Percentiles rank a stretch among this genome's conserved stretches.
Conservation (phyloP, 2,113 vertebrate genomes). For the Triplophysa siluroides region DNA sequence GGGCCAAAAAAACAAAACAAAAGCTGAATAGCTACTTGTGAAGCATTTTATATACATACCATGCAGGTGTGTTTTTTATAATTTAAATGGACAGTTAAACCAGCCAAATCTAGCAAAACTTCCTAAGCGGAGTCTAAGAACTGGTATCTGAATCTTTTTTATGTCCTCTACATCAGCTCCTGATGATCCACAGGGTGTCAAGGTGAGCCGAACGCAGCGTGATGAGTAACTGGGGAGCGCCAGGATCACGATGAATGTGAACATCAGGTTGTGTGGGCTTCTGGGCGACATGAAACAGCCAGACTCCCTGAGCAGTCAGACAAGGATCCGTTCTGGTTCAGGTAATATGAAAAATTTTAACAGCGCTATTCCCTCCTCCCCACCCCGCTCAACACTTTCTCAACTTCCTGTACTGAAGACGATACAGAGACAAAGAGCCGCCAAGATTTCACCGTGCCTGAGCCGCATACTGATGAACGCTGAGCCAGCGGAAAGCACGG, state of each 20-base stretch:
- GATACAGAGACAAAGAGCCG: not conserved
- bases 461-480: constrained; percentile 7
- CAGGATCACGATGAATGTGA: not conserved
- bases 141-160: not conserved
- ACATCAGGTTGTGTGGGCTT: not conserved
- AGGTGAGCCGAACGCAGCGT: not conserved
- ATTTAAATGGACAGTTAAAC: too few species aligned
- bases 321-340: not conserved
- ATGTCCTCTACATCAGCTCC: not conserved
- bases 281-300: not conserved
- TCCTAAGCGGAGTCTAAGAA: too few species aligned
- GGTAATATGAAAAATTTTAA: constrained; percentile 17
- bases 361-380: not conserved
- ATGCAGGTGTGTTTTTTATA: too few species aligned
- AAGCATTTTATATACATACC: too few species aligned
- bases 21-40: too few species aligned
- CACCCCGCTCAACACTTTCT: constrained; percentile 5
- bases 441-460: not conserved
- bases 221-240: not conserved
- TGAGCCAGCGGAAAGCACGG: not conserved
- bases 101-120: too few species aligned
- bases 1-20: too few species aligned
- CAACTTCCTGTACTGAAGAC: not conserved
- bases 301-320: constrained; percentile 13
- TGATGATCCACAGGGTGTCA: constrained; percentile 6